Percentiles rank a stretch among this genome's conserved stretches.
Conservation (phyloP, 2,113 vertebrate genomes). For the Lasiurus cinereus region DNA sequence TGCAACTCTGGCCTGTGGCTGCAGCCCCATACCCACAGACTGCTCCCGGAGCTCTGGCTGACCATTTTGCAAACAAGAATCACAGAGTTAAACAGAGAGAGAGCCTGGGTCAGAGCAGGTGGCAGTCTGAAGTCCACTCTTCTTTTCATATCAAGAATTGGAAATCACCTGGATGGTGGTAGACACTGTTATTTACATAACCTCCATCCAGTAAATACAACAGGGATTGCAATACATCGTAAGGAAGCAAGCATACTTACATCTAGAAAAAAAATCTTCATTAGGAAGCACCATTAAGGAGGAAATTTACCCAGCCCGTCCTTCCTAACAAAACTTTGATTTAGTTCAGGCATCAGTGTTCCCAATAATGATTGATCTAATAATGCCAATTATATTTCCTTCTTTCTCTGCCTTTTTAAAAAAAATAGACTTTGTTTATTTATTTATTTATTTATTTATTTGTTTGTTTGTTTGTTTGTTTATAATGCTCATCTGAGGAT, state of each 20-base stretch:
- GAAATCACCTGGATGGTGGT: background rate
- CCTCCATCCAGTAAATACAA: background rate
- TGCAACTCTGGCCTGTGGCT: background rate
- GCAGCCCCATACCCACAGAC: background rate
- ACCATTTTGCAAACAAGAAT: background rate
- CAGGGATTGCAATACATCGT: background rate
- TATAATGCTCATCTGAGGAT: too few species aligned
- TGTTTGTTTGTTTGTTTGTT: too few species aligned
- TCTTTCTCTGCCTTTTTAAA: background rate
- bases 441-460: background rate
- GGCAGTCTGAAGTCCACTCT: background rate
- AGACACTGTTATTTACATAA: background rate
- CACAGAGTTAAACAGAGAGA: background rate
- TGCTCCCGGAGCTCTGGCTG: background rate
- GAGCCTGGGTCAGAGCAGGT: background rate
- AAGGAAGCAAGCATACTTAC: background rate
- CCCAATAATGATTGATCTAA: background rate
- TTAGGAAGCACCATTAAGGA: background rate
- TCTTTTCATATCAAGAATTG: background rate
- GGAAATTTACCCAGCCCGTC: background rate
- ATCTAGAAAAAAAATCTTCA: background rate
- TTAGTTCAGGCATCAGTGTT: background rate
- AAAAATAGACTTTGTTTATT: background rate
- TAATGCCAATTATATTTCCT: background rate
- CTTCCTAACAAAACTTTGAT: background rate